Base-by-base conservation (phyloP, 2,113 vertebrate species). In the Epinephelus fuscoguttatus region DNA sequence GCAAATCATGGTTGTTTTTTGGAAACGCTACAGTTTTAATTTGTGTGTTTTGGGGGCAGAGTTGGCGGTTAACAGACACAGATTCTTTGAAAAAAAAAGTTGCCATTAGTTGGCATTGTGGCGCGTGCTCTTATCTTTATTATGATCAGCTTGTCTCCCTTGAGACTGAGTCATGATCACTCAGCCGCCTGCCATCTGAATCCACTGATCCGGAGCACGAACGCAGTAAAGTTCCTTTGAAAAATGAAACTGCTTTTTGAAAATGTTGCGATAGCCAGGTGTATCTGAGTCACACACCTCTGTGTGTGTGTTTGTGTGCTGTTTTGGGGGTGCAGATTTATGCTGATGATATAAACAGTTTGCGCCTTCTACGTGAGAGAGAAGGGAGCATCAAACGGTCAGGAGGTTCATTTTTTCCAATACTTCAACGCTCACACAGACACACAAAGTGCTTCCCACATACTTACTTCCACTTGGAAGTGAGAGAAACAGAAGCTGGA, bases 401-500 rank as follows among this genome's bases (percentile, higher is more conserved):
- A 84, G 30, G 37, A 70, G 80, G 78, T 80, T 62, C 27, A 37
- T 56, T 77, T 88, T 74, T 89, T 82, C 75, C 87, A 89, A 27
- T 33, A 13, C 37, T 60, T 72, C 11, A 69, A 75, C 70, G 30
- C 56, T 23, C 49, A 17, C 84, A 78, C 78, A 88, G 85, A 82
- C 86, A 69, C 45, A 37, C 45, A 72, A 71, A 90, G 81, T 75
- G 77, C 81, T 93, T 92, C 91, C 82, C 88, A 92, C 88, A 90
- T 74, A 55, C 33, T 23, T 77, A 87, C 91, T 94, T 94, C 94
- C 94, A 90, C 69, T 83, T 88, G 94, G 94, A 95, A 94, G 94
- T 80, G 70, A n/a, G 77, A 87, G 85, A 93, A 95, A 96, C 94
- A 95, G 93, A 93, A 94, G 93, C 93, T 94, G 94, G 95, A 95